These are phyloP conservation scores for Anastrepha obliqua DNA, from an alignment of 1,140 invertebrate species.

Conservation along the genomic window DNA sequence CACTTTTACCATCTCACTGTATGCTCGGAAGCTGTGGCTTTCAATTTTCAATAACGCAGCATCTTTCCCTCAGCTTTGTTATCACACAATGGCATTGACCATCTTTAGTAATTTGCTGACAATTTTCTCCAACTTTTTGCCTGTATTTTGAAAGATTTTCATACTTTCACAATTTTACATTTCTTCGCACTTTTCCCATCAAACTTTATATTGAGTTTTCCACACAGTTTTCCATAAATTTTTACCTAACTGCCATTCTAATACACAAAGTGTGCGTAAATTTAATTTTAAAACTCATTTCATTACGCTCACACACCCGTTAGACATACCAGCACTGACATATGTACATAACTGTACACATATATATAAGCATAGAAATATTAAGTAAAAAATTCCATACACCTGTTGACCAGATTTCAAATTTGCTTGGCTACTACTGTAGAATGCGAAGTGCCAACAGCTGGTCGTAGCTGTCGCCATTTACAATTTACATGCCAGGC, in stretches of 20 bases:
- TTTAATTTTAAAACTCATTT: conserved; percentile 45
- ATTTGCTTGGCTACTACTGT: neutral
- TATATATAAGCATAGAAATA: neutral
- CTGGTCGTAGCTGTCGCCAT: neutral
- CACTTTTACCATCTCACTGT: no score
- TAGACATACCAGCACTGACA: neutral
- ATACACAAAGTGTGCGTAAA: conserved; percentile 13
- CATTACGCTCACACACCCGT: neutral
- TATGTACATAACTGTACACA: neutral
- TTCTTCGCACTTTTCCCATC: neutral
- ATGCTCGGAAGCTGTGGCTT: no score
- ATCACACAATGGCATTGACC: no score
- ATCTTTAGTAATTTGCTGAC: no score
- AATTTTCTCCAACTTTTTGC: neutral
- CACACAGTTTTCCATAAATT: neutral
- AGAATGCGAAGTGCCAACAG: conserved; percentile 8
- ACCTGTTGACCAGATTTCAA: conserved; percentile 10
- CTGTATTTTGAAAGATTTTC: neutral
- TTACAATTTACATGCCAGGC: neutral
- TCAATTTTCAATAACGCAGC: no score
- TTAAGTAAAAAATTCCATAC: neutral
- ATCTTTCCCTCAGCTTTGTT: no score
- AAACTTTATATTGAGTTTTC: conserved; percentile 26
- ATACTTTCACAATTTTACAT: neutral
- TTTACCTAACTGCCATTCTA: neutral